phyloP scores from a whole-genome alignment of 2,113 vertebrate species.

The Craseonycteris thonglongyai region DNA sequence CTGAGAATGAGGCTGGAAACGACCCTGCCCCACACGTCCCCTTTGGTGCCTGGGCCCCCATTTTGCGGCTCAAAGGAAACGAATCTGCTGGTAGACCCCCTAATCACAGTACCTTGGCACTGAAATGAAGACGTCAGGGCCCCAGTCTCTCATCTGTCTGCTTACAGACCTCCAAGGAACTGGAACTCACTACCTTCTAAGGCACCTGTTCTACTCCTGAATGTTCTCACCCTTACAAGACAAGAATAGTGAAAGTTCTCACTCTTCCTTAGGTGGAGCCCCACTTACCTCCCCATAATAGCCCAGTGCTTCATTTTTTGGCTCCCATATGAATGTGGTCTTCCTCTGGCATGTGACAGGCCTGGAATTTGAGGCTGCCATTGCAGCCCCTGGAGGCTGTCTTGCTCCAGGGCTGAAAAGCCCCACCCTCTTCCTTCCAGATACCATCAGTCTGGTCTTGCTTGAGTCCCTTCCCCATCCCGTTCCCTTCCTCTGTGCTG shows the following conservation, averaged over 20 bases:
- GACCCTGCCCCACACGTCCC: background rate
- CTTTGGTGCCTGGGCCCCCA: background rate
- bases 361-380: background rate
- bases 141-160: background rate
- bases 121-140: background rate
- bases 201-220: background rate
- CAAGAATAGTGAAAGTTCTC: too few species aligned
- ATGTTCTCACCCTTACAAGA: background rate
- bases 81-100: background rate
- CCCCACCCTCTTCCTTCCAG: background rate
- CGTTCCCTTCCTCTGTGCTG: background rate
- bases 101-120: background rate
- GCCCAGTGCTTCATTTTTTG: background rate
- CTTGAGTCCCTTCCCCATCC: background rate
- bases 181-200: background rate
- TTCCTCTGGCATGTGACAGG: background rate
- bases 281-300: background rate
- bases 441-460: background rate
- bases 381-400: background rate
- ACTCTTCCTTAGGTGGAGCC: background rate
- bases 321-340: background rate
- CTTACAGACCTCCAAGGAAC: background rate
- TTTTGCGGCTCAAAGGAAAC: background rate
- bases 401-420: background rate
- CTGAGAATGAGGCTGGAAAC: rapidly evolving